A percentile compares a stretch with the other conserved stretches of the same genome.
These are phyloP conservation scores for Gallinago paraguaiae DNA, from an alignment of 2,113 vertebrate species.

Conservation along the genomic window DNA sequence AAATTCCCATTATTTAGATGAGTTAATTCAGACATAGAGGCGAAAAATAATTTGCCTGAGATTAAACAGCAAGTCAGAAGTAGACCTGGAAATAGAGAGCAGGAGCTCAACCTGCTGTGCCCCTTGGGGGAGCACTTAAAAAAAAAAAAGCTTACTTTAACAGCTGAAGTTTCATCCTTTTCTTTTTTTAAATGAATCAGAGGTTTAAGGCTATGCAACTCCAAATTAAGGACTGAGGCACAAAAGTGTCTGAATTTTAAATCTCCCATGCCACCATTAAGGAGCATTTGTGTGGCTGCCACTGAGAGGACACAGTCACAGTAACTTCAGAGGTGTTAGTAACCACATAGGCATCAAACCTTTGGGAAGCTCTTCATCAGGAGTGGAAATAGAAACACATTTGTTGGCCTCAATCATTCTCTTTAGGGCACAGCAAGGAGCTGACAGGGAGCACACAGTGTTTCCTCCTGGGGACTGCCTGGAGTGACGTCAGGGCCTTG, in stretches of 20 bases:
- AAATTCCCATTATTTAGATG: not conserved
- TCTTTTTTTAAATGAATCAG: not conserved
- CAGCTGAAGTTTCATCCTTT: not conserved
- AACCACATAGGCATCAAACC: conserved; percentile 62
- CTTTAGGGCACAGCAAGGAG: conserved; percentile 43
- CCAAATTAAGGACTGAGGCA: not conserved
- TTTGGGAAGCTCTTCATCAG: conserved; percentile 65
- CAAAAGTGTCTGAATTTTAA: conserved; percentile 13
- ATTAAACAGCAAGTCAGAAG: not conserved
- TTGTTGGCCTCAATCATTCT: conserved; percentile 73
- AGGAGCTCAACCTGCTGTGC: not conserved
- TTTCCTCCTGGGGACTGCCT: conserved; percentile 27
- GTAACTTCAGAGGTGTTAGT: conserved; percentile 70
- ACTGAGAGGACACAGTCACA: not conserved
- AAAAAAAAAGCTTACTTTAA: not conserved
- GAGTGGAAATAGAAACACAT: conserved; percentile 76
- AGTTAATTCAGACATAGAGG: not conserved
- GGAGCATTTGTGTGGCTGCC: conserved; percentile 25
- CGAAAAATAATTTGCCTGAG: not conserved
- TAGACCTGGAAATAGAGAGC: not conserved
- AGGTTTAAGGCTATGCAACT: not conserved
- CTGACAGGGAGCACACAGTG: conserved; percentile 41
- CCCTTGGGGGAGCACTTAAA: not conserved
- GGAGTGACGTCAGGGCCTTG: conserved; percentile 47
- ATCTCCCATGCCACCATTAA: not conserved